Evolutionary conservation across 2,113 vertebrate species (phyloP), one percentile per base, ranked within the genome.

Genomic region (Bombycilla garrulus): DNA sequence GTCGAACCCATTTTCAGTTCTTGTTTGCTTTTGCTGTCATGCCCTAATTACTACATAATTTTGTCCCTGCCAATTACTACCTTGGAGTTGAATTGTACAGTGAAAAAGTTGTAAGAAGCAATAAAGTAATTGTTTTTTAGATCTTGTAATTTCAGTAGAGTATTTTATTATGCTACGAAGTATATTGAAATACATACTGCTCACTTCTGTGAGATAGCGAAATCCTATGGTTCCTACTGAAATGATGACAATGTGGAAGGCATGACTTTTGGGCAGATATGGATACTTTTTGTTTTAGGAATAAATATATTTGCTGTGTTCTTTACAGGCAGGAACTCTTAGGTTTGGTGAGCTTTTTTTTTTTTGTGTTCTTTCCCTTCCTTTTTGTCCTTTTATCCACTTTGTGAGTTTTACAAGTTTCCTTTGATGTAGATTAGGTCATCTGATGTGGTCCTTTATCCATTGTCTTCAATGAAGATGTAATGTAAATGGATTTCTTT

Each of bases 41-140:
- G 97, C 91, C 93, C 95, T 97, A 96, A 96, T 96, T 95, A 94
- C 97, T 96, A 87, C 92, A 95, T 97, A 96, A 92, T 97, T 97
- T 96, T 95, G 96, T 97, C 97, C 94, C 90, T 96, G 96, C 77
- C 93, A 97, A 88, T 97, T 97, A 96, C 95, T 95, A 96, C 95
- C 94, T 96, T 95, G 96, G 93, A 94, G 93, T 94, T 95, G 88
- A 93, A 95, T 96, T 97, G 94, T 97, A 90, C 61, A 64, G 81
- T 86, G 95, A 66, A 87, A 86, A 97, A 97, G 92, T 97, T 96
- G 78, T 86, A 95, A 97, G 92, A 95, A 76, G 86, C 91, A 92
- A 95, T 95, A 94, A 97, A 93, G 82, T 85, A 35, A 90, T 90
- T 95, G 77, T 93, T 93, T 94, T 94, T 95, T 79, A 86, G 88